Evolutionary conservation across 2,797 vertebrate species (phyloP).

Genomic region (Gouania willdenowi): DNA sequence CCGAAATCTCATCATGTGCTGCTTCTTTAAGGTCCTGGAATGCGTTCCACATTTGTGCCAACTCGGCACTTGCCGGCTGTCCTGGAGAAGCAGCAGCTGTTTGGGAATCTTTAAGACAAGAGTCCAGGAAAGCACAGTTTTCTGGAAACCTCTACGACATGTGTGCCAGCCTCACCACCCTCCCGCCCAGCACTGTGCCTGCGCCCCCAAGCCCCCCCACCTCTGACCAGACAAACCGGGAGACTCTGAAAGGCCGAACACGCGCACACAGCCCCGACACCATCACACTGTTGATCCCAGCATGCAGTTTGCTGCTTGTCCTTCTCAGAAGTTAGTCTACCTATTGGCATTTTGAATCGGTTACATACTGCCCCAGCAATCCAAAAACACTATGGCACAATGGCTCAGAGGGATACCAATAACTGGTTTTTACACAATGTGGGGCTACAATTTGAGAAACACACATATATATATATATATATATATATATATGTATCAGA

Average conservation of each 20-base stretch:
- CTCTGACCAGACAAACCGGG: conserved; percentile 83
- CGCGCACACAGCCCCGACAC: conserved; percentile 27
- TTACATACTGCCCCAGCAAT: neutral
- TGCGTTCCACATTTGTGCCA: conserved; percentile 86
- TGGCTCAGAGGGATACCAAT: too few relatives aligned
- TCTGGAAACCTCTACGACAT: conserved; percentile 88
- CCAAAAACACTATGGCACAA: conserved; percentile 1
- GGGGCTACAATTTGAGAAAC: too few relatives aligned
- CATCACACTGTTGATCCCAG: conserved; percentile 57
- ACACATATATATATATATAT: too few relatives aligned
- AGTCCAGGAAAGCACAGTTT: conserved; percentile 85
- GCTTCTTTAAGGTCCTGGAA: conserved; percentile 85
- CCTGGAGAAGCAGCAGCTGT: conserved; percentile 84
- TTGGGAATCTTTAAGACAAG: conserved; percentile 89
- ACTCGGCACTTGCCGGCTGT: conserved; percentile 78
- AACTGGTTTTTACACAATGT: too few relatives aligned
- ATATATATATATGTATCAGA: too few relatives aligned
- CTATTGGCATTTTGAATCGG: neutral
- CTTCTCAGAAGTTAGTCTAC: conserved; percentile 45
- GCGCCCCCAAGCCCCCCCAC: conserved; percentile 49
- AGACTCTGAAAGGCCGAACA: conserved; percentile 78
- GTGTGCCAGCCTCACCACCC: conserved; percentile 75
- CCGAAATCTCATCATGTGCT: neutral
- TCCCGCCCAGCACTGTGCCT: conserved; percentile 57
- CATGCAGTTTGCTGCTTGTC: conserved; percentile 47